Percentiles rank a stretch among this genome's conserved stretches.
phyloP scores from a whole-genome alignment of 2,113 vertebrate genomes.

The Myotis yumanensis region DNA sequence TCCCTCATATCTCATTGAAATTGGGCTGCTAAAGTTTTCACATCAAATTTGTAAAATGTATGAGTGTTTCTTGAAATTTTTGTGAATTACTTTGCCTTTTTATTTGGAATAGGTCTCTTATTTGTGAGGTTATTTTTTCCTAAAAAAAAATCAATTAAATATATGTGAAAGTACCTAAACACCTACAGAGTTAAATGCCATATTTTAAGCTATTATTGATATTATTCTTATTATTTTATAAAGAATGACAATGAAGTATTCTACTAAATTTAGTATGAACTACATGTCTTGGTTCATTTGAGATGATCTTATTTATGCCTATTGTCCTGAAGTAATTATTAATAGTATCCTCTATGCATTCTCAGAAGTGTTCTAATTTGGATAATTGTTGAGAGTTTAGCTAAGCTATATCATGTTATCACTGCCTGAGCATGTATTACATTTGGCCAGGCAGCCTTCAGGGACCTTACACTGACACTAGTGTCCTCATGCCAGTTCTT shows the following conservation, averaged over 20 bases:
- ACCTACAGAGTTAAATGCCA: background rate
- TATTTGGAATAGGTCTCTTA: background rate
- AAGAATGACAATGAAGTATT: background rate
- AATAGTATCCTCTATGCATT: background rate
- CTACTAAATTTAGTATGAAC: background rate
- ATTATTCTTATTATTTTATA: constrained; percentile 29
- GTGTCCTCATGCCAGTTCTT: accelerated
- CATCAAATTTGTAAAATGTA: background rate
- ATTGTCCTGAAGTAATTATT: background rate
- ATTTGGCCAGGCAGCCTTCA: background rate
- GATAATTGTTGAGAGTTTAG: background rate
- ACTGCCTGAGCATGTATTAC: background rate
- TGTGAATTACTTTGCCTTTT: background rate
- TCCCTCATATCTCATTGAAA: constrained; percentile 6
- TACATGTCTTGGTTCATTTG: background rate
- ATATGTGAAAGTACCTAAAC: background rate
- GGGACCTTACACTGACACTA: background rate
- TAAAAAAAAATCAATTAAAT: constrained; percentile 12
- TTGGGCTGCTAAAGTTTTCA: background rate
- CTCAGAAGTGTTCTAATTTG: background rate
- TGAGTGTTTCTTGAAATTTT: background rate
- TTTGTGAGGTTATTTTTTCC: background rate
- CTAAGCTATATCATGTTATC: background rate
- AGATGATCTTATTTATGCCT: background rate
- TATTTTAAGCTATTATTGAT: background rate